A percentile compares a stretch with the other conserved stretches of the same genome.
These are phyloP conservation scores for Tragelaphus imberbis DNA, from an alignment of 2,113 vertebrate genomes.

Conservation along the genomic window DNA sequence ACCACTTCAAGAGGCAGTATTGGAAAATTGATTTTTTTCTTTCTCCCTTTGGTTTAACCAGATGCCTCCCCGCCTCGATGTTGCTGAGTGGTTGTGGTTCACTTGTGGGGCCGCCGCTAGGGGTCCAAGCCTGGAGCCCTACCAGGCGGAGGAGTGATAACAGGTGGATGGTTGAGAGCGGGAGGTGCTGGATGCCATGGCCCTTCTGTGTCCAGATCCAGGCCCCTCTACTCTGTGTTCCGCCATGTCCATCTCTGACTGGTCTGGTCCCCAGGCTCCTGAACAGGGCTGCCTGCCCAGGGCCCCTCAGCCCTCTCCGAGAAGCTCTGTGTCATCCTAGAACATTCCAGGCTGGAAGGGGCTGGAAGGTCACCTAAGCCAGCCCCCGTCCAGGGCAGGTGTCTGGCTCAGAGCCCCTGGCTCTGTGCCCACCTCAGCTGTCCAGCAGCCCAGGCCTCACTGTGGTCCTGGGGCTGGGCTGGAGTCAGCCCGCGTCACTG, in stretches of 20 bases:
- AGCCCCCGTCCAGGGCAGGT: fast-evolving
- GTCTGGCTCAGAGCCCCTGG: fast-evolving
- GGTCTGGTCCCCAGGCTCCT: no score
- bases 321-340: fast-evolving
- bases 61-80: not conserved
- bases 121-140: not conserved
- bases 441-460: fast-evolving
- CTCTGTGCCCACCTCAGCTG: fast-evolving
- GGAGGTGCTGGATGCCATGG: fast-evolving
- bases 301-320: not conserved
- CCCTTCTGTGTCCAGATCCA: not conserved
- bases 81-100: fast-evolving
- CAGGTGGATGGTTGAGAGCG: fast-evolving
- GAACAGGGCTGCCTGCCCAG: fast-evolving
- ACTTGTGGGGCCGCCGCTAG: fast-evolving
- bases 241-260: fast-evolving
- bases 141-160: fast-evolving
- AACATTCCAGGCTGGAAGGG: not conserved
- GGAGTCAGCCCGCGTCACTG: not conserved
- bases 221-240: fast-evolving
- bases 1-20: not conserved
- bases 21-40: not conserved
- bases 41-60: not conserved
- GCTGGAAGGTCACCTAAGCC: fast-evolving
- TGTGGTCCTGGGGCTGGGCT: not conserved